Base-by-base conservation (phyloP, 1,140 invertebrate species). In the Aphelinus atriplicis region DNA sequence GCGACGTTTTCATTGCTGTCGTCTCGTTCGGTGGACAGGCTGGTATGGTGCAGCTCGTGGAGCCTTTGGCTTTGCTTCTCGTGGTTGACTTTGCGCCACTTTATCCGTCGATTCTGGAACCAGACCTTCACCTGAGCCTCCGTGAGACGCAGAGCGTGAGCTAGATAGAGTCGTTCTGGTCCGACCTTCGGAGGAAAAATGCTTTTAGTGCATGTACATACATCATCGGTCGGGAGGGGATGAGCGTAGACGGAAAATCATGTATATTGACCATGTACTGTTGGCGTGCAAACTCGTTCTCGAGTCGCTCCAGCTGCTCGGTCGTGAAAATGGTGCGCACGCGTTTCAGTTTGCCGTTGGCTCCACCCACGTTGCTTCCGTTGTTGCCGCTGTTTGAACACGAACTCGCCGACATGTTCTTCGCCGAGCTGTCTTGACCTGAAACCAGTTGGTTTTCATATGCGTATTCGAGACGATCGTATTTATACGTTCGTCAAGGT, bases 61-160 rank as follows among this genome's bases (percentile, higher is more conserved):
- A 96, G 88, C 66, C 95, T 90, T 78, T 97, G 95, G 83, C 97
- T 96, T 55, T 96, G 96, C 76, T 96, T 90, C 83, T 97, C 96
- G 80, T 97, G 88, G 79, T 97, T 95, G 80, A 97, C 94, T 81
- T 98, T 98, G 43, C 97, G 90, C 96, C 96, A 98, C 90, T 98
- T 98, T 77, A 98, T 98, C 48, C 97, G 90, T 45, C 97, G 90
- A 85, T 98, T 98, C 88, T 98, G 97, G 84, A 98, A 98, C 97
- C 97, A 98, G 1, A 98, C 97, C 87, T 98, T 98, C 0, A 98
- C 96, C 91, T 96, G 90, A 3, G 96, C 96, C 87, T 98, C 97
- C 0, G 96, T 96, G 1, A 99, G 88, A 75, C 95, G 92, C 1
- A 98, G 89, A 0, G 94, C 93, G 80, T 95, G 93, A 0, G 97